phyloP scores from a whole-genome alignment of 2,113 vertebrate species.

The Pyrgilauda ruficollis region DNA sequence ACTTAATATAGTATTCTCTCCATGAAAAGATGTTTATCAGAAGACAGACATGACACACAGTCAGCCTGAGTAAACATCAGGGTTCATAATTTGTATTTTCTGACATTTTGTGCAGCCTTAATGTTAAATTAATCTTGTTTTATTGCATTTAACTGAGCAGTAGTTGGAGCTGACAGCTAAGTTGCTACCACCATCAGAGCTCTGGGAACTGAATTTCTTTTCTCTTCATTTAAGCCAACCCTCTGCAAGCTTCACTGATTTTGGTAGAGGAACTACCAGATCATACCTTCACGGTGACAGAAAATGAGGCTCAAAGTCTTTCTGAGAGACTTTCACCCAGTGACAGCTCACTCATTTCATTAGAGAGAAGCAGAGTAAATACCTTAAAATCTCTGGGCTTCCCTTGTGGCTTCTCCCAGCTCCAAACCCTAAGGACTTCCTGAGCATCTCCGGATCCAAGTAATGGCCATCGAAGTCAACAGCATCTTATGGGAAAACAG shows the following conservation, averaged over 20 bases:
- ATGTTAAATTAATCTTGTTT: slow-evolving; percentile 54
- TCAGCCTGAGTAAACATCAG: slow-evolving; percentile 35
- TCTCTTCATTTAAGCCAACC: slow-evolving; percentile 43
- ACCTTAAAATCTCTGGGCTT: neutral
- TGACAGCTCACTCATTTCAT: neutral
- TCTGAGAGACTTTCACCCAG: neutral
- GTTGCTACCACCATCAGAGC: slow-evolving; percentile 49
- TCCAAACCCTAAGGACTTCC: neutral
- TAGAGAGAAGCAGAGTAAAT: neutral
- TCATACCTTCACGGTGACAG: neutral
- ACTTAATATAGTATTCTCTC: neutral
- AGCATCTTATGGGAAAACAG: neutral
- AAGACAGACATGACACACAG: neutral
- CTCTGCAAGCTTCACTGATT: slow-evolving; percentile 27
- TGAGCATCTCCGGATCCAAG: neutral
- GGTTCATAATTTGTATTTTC: slow-evolving; percentile 29
- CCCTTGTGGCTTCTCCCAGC: neutral
- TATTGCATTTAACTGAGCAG: slow-evolving; percentile 31
- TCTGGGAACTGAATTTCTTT: slow-evolving; percentile 25
- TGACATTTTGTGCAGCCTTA: slow-evolving; percentile 39
- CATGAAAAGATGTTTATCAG: slow-evolving; percentile 24
- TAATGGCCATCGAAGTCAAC: neutral
- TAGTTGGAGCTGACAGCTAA: slow-evolving; percentile 57
- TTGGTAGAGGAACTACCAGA: neutral
- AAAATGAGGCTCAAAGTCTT: neutral